Base-by-base conservation (phyloP, 2,888 invertebrate genomes). In the Villa cingulata region DNA sequence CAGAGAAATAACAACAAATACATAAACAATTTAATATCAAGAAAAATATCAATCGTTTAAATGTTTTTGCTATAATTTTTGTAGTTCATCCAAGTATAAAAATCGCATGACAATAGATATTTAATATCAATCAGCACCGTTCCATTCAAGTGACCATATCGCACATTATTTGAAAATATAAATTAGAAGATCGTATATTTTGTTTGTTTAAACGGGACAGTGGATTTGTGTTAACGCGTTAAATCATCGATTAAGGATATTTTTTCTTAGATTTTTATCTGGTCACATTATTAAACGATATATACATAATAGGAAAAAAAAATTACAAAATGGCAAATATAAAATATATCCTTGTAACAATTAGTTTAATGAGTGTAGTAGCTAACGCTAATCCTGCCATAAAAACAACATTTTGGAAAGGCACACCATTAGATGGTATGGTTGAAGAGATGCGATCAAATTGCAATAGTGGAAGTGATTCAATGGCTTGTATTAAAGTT, bases 401-500 rank as follows among this genome's bases (percentile, higher is more conserved):
- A 29, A 77, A 80, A 60, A 72, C 76, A 52, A 77, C 74, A 43
- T 78, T 79, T 66, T 83, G 80, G 81, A 80, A 80, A 59, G 78
- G 77, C 52, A 80, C 80, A 16, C 75, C 79, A 56, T 76, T 86
- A 74, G 81, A 84, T 59, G 72, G 76, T 46, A 74, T 82, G 70
- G 80, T 86, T 42, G 83, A 83, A 60, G 83, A 84, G 68, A 83
- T 85, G 74, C 77, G 80, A 61, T 74, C 74, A 48, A 80, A 82
- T 61, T 88, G 87, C 66, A 74, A 77, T 37, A 79, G 79, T 58
- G 81, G 82, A 57, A 80, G 80, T 57, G 86, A 86, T 64, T 81
- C 83, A 18, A 75, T 86, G 48, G 81, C 86, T 54, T 88, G 88
- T 70, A 79, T 87, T 69, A 86, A 87, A 68, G 83, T 80, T 73